A percentile compares a stretch with the other conserved stretches of the same genome.
These are phyloP conservation scores for Drosophila gunungcola DNA, from an alignment of 1,140 invertebrate species.

Conservation along the genomic window DNA sequence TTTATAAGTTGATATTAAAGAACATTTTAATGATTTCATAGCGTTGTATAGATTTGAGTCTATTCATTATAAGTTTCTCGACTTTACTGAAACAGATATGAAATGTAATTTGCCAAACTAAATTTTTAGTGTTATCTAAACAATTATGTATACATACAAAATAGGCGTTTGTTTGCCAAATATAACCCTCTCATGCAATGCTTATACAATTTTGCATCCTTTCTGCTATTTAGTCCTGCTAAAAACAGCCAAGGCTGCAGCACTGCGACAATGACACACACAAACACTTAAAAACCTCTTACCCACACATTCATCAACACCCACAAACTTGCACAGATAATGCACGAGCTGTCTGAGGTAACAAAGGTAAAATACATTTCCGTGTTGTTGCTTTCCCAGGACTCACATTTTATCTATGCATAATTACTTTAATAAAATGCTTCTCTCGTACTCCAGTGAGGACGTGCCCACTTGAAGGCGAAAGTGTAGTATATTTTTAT, in stretches of 20 bases:
- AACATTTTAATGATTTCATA: no score
- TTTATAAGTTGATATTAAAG: no score
- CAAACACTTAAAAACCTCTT: constrained; percentile 43
- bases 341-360: constrained; percentile 9
- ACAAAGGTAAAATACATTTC: constrained; percentile 32
- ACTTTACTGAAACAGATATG: no score
- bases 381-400: constrained; percentile 10
- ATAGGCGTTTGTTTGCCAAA: no score
- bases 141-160: no score
- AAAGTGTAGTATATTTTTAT: constrained; percentile 18
- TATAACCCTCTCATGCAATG: no score
- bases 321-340: constrained; percentile 6
- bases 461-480: constrained; percentile 24
- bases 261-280: constrained; percentile 8
- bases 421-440: constrained; percentile 73
- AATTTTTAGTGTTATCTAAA: neutral
- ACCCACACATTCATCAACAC: constrained; percentile 15
- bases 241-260: constrained; percentile 6
- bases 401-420: constrained; percentile 48
- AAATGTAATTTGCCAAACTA: no score
- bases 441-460: constrained; percentile 26
- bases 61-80: no score
- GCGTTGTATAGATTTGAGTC: no score
- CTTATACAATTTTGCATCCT: neutral
- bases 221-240: neutral